Evolutionary conservation across 2,797 vertebrate species (phyloP).

Genomic region (Sebastes goodei): DNA sequence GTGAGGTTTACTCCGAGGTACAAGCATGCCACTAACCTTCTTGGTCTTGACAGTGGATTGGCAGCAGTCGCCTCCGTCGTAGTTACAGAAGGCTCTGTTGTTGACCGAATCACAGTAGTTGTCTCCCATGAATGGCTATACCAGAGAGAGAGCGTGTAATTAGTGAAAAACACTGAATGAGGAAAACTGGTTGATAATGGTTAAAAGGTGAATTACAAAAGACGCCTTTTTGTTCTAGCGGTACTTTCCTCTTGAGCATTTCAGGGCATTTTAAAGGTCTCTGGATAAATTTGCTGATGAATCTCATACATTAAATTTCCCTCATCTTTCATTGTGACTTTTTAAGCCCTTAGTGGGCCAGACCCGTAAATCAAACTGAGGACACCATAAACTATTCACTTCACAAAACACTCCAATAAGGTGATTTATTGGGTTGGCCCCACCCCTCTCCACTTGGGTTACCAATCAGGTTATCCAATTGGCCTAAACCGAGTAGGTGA

Average conservation of each 20-base stretch:
- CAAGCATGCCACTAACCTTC: conserved; percentile 83
- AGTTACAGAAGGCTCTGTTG: conserved; percentile 98
- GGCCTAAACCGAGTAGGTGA: conserved; percentile 54
- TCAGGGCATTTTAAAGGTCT: conserved; percentile 24
- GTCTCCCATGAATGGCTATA: conserved; percentile 94
- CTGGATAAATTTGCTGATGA: conserved; percentile 59
- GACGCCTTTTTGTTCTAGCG: conserved; percentile 5
- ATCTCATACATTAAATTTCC: conserved; percentile 60
- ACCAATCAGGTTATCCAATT: conserved; percentile 72
- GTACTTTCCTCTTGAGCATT: conserved; percentile 18
- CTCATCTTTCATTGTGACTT: conserved; percentile 70
- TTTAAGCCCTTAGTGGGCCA: conserved; percentile 58
- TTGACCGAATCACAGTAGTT: conserved; percentile 98
- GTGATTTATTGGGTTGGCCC: conserved; percentile 71
- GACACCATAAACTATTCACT: conserved; percentile 72
- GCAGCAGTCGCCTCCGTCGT: conserved; percentile 97
- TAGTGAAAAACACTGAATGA: neutral
- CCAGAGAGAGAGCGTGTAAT: neutral
- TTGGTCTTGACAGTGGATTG: conserved; percentile 97
- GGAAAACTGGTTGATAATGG: neutral
- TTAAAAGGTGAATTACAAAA: neutral
- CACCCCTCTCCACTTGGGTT: conserved; percentile 57
- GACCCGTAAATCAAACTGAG: conserved; percentile 71
- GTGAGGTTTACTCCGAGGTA: conserved; percentile 1
- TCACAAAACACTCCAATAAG: conserved; percentile 67